Percentiles rank a stretch among this genome's conserved stretches.
phyloP scores from a whole-genome alignment of 2,888 invertebrate genomes.

The Dendrolimus houi region DNA sequence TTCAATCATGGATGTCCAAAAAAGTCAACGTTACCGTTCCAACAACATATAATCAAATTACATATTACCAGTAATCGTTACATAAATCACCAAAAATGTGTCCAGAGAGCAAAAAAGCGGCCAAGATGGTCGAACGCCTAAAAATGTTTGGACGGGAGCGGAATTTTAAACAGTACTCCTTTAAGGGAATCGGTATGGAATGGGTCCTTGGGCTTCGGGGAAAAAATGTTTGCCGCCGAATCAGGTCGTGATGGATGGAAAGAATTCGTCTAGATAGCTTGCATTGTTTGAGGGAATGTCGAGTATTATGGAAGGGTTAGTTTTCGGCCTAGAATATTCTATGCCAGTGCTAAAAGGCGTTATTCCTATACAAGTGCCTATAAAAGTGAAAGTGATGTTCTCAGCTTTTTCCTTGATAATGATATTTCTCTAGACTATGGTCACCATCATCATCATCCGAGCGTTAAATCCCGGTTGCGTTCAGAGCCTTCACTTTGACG shows the following conservation, averaged over 20 bases:
- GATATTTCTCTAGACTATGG: too few species aligned
- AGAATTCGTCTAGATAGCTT: constrained; percentile 8
- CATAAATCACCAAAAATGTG: constrained; percentile 31
- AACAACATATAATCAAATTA: not conserved
- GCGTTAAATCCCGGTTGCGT: too few species aligned
- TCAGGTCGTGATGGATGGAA: constrained; percentile 19
- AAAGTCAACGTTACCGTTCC: constrained; percentile 1
- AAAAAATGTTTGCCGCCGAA: constrained; percentile 38
- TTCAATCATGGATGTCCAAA: constrained; percentile 15
- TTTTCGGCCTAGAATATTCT: too few species aligned
- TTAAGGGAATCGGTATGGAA: constrained; percentile 39
- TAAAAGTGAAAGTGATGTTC: too few species aligned
- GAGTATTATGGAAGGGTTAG: constrained; percentile 7
- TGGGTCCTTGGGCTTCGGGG: constrained; percentile 33
- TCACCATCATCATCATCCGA: too few species aligned
- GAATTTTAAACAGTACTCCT: constrained; percentile 67
- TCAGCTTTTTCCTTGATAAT: too few species aligned
- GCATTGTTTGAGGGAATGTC: constrained; percentile 4
- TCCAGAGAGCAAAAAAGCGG: constrained; percentile 34
- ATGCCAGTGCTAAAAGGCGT: too few species aligned
- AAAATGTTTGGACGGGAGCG: constrained; percentile 64
- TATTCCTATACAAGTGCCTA: too few species aligned
- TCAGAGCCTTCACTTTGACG: too few species aligned
- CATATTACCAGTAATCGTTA: constrained; percentile 7
- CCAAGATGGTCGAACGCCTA: constrained; percentile 48